Evolutionary conservation across 2,888 invertebrate genomes (phyloP), one percentile per base, ranked within the genome.

Genomic region (Cerastis rubricosa): DNA sequence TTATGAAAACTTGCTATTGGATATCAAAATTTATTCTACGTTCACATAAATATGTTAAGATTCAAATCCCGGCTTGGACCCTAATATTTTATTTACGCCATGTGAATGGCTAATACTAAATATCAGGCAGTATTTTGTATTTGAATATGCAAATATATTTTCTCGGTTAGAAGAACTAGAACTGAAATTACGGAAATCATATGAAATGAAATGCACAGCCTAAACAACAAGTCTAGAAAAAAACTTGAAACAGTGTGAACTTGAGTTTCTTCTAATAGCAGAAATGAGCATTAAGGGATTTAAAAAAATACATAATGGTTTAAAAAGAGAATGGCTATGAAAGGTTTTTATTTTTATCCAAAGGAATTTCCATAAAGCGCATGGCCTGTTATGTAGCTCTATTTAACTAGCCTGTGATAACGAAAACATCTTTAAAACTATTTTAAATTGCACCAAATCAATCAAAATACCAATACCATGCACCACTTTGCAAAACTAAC

Each of bases 51-150:
- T 65, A 59, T 8, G 19, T 61, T 51, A 66, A n/a, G 29, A 67
- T 49, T 71, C 7, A 40, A n/a, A 72, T 8, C 22, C 25, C 57
- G 35, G 7, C 5, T 61, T 66, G 5, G 25, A 80, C 73, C 73
- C 65, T 61, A 25, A 80, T 80, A 80, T 80, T 80, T 65, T 78
- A 72, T 80, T 80, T 25, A 78, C 22, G 35, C 35, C 11, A 65
- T 65, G 35, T 43, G 35, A 72, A 78, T 78, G 22, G 59, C 4
- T 59, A 49, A 57, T 49, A 57, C 22, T 43, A 65, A 49, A 57
- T 64, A 57, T 80, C 40, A 57, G 71, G 57, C 45, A 70, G 45
- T 61, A 61, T 69, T 29, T 61, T 19, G 22, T 17, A 51, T 29
- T 25, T 51, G 70, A 45, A 59, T 51, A 45, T 51, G 35, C 22